Evolutionary conservation across 2,888 invertebrate genomes (phyloP).

Genomic region (Notodonta ziczac): DNA sequence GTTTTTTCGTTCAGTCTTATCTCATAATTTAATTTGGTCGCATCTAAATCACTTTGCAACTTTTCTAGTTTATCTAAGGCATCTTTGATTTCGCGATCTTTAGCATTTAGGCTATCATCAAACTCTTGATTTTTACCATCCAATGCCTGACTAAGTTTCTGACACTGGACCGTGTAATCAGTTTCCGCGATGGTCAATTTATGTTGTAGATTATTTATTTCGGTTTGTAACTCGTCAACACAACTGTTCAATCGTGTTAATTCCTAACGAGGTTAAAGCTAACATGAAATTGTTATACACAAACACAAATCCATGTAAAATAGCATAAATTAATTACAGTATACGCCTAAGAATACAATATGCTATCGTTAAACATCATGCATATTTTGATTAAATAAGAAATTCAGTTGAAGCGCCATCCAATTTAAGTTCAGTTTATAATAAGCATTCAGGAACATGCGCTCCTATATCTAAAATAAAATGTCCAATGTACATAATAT

Average conservation of each 20-base stretch:
- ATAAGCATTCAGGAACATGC: background rate
- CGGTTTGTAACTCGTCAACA: constrained; percentile 56
- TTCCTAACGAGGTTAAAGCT: constrained; percentile 60
- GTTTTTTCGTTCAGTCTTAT: constrained; percentile 39
- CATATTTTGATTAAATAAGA: background rate
- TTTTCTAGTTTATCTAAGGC: constrained; percentile 47
- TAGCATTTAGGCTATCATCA: constrained; percentile 48
- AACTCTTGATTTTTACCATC: constrained; percentile 48
- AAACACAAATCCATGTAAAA: background rate
- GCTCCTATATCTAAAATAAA: background rate
- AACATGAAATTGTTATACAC: constrained; percentile 16
- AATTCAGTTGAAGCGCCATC: background rate
- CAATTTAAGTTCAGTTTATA: background rate
- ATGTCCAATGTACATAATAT: background rate
- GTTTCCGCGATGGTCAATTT: constrained; percentile 54
- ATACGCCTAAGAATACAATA: background rate
- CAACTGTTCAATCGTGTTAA: constrained; percentile 45
- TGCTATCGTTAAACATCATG: background rate
- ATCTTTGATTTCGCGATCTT: constrained; percentile 58
- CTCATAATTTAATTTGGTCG: constrained; percentile 42
- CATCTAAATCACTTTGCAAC: constrained; percentile 50
- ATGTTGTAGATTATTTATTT: constrained; percentile 56
- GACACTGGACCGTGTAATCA: constrained; percentile 44
- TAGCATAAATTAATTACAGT: background rate
- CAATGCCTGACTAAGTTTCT: constrained; percentile 52